A percentile compares a stretch with the other conserved stretches of the same genome.
Evolutionary conservation across 2,113 vertebrate species (phyloP).

Genomic region (Psittacula cyanocephala): DNA sequence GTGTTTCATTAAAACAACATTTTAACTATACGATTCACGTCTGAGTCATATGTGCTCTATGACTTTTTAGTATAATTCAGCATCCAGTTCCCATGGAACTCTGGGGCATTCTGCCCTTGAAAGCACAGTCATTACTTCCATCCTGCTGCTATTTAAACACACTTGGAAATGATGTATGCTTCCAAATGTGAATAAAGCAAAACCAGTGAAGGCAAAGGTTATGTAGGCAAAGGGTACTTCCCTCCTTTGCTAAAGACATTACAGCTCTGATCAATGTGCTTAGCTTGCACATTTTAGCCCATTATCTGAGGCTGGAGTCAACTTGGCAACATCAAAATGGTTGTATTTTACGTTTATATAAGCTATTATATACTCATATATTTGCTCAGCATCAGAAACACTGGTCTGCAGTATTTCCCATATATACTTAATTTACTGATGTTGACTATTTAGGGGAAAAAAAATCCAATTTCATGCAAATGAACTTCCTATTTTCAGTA

Average conservation of each 20-base stretch:
- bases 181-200: conserved; percentile 23
- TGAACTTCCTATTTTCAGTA: background rate
- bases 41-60: background rate
- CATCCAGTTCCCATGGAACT: background rate
- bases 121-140: conserved; percentile 16
- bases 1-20: background rate
- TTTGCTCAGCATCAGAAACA: background rate
- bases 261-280: background rate
- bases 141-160: conserved; percentile 39
- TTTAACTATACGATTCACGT: background rate
- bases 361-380: background rate
- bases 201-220: conserved; percentile 16
- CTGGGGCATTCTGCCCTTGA: conserved; percentile 3
- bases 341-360: background rate
- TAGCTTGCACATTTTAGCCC: background rate
- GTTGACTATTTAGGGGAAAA: background rate
- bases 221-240: conserved; percentile 22
- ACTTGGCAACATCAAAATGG: background rate
- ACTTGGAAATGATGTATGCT: background rate
- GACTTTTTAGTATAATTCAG: background rate
- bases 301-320: background rate
- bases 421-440: background rate
- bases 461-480: background rate
- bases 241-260: conserved; percentile 3
- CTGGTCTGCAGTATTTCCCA: background rate